Evolutionary conservation across 2,113 vertebrate species (phyloP).

Genomic region (Fregata magnificens): DNA sequence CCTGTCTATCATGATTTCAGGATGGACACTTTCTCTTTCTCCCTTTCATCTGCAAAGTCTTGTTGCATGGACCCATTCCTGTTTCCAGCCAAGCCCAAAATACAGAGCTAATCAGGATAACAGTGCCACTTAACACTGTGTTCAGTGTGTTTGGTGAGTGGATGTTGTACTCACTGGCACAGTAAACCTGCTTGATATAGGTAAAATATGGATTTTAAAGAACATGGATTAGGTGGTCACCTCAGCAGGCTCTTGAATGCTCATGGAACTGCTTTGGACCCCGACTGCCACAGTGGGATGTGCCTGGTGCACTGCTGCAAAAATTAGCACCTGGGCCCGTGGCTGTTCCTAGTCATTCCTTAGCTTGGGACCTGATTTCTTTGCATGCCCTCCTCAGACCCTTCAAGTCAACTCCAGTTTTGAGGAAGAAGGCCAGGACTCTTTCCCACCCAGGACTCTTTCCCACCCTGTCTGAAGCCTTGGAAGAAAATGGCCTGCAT

Average conservation of each 20-base stretch:
- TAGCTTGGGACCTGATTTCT: background rate
- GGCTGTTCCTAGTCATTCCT: background rate
- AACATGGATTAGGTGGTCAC: background rate
- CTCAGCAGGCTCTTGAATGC: background rate
- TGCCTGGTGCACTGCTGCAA: background rate
- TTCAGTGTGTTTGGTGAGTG: background rate
- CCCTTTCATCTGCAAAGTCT: background rate
- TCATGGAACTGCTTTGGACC: background rate
- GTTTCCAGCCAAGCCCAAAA: background rate
- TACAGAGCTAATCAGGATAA: background rate
- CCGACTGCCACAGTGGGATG: accelerated
- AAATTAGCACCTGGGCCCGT: accelerated
- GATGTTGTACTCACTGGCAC: background rate
- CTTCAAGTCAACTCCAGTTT: background rate
- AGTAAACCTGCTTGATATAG: background rate
- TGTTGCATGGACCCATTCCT: background rate
- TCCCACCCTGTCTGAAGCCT: background rate
- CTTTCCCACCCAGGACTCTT: background rate
- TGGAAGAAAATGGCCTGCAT: background rate
- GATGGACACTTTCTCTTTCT: background rate
- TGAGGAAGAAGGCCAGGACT: background rate
- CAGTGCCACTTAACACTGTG: background rate
- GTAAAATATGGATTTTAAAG: background rate
- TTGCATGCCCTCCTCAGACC: background rate
- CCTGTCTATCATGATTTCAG: background rate